Base-by-base conservation (phyloP, 2,888 invertebrate genomes). In the Lottia gigantea region DNA sequence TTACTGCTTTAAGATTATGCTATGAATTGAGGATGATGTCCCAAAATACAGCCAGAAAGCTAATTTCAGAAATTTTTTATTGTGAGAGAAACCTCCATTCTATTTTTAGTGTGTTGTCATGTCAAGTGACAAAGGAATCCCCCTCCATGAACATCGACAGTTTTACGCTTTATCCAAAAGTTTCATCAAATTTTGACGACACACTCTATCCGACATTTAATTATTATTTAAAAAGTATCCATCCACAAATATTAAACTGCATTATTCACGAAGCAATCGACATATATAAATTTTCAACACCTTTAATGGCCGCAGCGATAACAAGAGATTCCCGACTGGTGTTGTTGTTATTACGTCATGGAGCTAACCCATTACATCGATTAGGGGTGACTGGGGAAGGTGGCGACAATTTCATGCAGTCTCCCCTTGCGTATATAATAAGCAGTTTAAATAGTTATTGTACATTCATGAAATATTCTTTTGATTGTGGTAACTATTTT, bases 11-110 rank as follows among this genome's bases (percentile, higher is more conserved):
- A 55, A 19, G 55, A 2, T 23, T 55, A 14, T 55, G 55, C 23
- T 55, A 23, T 55, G 55, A 55, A 23, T 19, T 55, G 2, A 23
- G 19, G 6, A 19, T 55, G 19, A 14, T 19, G 55, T 55, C 19
- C 0, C 19, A 23, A 19, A 55, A 55, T 55, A 55, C 55, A 4
- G 19, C 55, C 14, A 55, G 55, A 3, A 55, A 55, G 55, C 14
- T 55, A 23, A 55, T 55, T 15, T 23, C 19, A 23, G 55, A 55
- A 55, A 55, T 55, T 14, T 55, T 55, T 23, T 19, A 23, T 55
- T 55, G 55, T 55, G 55, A 55, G 55, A 23, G 55, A 55, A 55
- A 55, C 23, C 23, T 55, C 19, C 23, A 23, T 55, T 55, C 55
- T 55, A 55, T 55, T 55, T 55, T 55, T 55, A 55, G 55, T 14